These are phyloP conservation scores for Pissodes strobi DNA, from an alignment of 1,140 invertebrate genomes.

Conservation along the genomic window DNA sequence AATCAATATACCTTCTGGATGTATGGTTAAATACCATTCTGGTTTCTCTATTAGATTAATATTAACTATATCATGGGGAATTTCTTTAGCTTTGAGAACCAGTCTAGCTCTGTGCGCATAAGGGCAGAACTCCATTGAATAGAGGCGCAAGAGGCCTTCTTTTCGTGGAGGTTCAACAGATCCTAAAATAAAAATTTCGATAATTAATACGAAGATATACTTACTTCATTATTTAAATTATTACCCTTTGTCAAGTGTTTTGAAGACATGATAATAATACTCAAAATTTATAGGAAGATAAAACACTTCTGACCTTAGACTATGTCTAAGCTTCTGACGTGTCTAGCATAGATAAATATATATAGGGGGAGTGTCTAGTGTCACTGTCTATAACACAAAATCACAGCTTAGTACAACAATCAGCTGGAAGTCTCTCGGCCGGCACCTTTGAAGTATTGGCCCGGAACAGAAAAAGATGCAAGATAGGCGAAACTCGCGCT, in stretches of 20 bases:
- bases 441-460: too few relatives aligned
- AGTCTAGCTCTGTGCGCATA: conserved; percentile 83
- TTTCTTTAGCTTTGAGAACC: conserved; percentile 79
- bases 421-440: too few relatives aligned
- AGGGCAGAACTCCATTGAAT: conserved; percentile 90
- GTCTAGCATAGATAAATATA: too few relatives aligned
- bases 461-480: too few relatives aligned
- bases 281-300: too few relatives aligned
- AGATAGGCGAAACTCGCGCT: too few relatives aligned
- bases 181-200: conserved; percentile 57
- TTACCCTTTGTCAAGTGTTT: conserved; percentile 25
- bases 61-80: conserved; percentile 85
- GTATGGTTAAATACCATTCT: conserved; percentile 75
- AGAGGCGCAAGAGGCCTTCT: conserved; percentile 77
- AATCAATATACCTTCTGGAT: conserved; percentile 58
- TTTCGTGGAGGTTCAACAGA: too few relatives aligned
- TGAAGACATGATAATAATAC: conserved; percentile 23
- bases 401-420: too few relatives aligned
- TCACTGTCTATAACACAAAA: too few relatives aligned
- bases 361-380: too few relatives aligned
- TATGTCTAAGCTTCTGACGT: too few relatives aligned
- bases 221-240: neutral
- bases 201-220: neutral
- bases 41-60: conserved; percentile 81
- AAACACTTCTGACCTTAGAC: too few relatives aligned